Percentiles rank a stretch among this genome's conserved stretches.
Evolutionary conservation across 1,140 invertebrate species (phyloP).

Genomic region (Hyphantria cunea): DNA sequence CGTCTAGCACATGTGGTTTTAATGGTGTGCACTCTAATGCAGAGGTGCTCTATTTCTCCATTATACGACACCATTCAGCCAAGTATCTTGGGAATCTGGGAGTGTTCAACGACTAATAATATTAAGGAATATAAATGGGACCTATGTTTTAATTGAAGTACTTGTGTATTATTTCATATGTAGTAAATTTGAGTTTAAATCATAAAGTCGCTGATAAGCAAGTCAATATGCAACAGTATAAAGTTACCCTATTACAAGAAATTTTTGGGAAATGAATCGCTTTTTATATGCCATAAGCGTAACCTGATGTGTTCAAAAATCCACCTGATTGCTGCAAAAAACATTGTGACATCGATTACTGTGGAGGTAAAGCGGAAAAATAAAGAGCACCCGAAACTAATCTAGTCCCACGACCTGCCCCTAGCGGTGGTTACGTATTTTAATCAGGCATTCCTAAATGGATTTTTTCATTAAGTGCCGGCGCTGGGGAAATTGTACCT

Average conservation of each 20-base stretch:
- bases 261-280: no score
- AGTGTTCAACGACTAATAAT: conserved; percentile 31
- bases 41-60: conserved; percentile 53
- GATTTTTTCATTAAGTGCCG: conserved; percentile 53
- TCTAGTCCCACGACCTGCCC: conserved; percentile 63
- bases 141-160: no score
- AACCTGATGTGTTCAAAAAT: no score
- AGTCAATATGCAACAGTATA: no score
- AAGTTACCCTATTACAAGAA: no score
- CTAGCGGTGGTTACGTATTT: conserved; percentile 58
- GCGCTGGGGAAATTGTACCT: conserved; percentile 39
- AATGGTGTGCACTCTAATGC: conserved; percentile 71
- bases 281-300: no score
- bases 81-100: conserved; percentile 50
- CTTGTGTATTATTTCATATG: conserved; percentile 18
- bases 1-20: conserved; percentile 65
- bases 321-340: conserved; percentile 25
- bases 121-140: conserved; percentile 8
- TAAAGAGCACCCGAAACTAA: conserved; percentile 66
- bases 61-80: conserved; percentile 42
- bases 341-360: conserved; percentile 45
- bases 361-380: conserved; percentile 53
- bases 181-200: not conserved
- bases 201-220: not conserved
- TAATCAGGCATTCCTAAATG: conserved; percentile 71